Evolutionary conservation across 1,140 invertebrate genomes (phyloP).

Genomic region (Anoplophora glabripennis): DNA sequence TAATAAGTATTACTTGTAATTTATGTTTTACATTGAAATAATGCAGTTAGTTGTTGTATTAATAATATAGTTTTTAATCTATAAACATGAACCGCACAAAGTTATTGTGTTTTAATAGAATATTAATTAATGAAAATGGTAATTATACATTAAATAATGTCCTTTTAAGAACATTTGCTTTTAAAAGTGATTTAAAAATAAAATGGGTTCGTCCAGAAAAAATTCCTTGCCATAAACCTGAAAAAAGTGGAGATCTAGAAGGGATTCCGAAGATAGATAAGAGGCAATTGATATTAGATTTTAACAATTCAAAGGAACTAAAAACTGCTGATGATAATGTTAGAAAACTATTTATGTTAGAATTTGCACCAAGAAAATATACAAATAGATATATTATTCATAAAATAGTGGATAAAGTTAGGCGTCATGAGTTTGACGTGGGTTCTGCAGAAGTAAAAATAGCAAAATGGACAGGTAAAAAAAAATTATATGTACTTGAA

Average conservation of each 20-base stretch:
- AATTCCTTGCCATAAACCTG: conserved; percentile 52
- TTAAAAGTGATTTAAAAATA: conserved; percentile 60
- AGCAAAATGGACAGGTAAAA: conserved; percentile 47
- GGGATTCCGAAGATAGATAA: conserved; percentile 48
- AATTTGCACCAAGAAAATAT: conserved; percentile 51
- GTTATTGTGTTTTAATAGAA: too few relatives aligned
- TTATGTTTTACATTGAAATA: too few relatives aligned
- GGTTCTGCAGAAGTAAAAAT: conserved; percentile 58
- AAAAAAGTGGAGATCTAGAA: conserved; percentile 58
- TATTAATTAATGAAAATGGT: too few relatives aligned
- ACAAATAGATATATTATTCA: conserved; percentile 45
- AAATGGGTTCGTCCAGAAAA: conserved; percentile 62
- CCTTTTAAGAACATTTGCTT: conserved; percentile 45
- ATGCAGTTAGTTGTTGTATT: too few relatives aligned
- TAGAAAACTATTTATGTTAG: conserved; percentile 57
- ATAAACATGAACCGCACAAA: too few relatives aligned
- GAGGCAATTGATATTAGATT: conserved; percentile 41
- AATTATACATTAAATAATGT: too few relatives aligned
- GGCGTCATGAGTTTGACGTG: conserved; percentile 55
- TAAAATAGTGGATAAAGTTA: conserved; percentile 53
- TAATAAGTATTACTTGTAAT: too few relatives aligned
- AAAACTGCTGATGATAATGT: conserved; percentile 56
- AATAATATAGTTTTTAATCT: too few relatives aligned
- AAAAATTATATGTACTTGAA: not conserved
- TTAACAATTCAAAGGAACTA: conserved; percentile 53